Evolutionary conservation across 2,113 vertebrate genomes (phyloP).

Genomic region (Aleadryas rufinucha): DNA sequence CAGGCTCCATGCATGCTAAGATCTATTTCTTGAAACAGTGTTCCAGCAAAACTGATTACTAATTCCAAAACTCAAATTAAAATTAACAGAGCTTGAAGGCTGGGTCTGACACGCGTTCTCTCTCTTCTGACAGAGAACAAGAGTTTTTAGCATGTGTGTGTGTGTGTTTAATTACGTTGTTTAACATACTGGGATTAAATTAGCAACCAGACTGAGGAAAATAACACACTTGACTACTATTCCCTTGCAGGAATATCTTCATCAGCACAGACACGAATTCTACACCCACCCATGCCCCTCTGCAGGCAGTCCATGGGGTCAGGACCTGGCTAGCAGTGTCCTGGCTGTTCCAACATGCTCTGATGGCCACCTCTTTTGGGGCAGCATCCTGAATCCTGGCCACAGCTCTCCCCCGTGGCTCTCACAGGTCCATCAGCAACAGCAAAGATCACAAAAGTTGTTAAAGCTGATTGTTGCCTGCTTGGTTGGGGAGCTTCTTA

Average conservation of each 20-base stretch:
- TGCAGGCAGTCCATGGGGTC: neutral
- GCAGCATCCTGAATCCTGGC: neutral
- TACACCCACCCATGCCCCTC: neutral
- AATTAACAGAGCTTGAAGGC: constrained; percentile 83
- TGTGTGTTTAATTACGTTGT: constrained; percentile 76
- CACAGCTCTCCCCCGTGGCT: neutral
- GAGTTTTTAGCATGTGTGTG: constrained; percentile 28
- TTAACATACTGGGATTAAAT: constrained; percentile 75
- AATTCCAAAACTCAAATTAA: constrained; percentile 81
- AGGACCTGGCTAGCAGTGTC: no score
- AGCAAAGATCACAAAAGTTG: neutral
- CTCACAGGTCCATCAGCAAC: accelerated
- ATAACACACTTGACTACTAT: constrained; percentile 62
- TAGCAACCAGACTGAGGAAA: constrained; percentile 68
- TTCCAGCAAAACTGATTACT: constrained; percentile 80
- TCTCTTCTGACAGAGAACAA: constrained; percentile 71
- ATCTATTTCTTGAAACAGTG: constrained; percentile 75
- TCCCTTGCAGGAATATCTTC: constrained; percentile 27
- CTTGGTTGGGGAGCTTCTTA: neutral
- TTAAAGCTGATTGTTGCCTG: neutral
- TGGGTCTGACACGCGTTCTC: constrained; percentile 57
- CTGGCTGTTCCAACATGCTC: accelerated
- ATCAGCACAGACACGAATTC: neutral
- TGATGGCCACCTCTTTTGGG: neutral
- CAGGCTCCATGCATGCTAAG: constrained; percentile 59